Evolutionary conservation across 2,797 vertebrate species (phyloP).

Genomic region (Pseudotriccus pelzelni): DNA sequence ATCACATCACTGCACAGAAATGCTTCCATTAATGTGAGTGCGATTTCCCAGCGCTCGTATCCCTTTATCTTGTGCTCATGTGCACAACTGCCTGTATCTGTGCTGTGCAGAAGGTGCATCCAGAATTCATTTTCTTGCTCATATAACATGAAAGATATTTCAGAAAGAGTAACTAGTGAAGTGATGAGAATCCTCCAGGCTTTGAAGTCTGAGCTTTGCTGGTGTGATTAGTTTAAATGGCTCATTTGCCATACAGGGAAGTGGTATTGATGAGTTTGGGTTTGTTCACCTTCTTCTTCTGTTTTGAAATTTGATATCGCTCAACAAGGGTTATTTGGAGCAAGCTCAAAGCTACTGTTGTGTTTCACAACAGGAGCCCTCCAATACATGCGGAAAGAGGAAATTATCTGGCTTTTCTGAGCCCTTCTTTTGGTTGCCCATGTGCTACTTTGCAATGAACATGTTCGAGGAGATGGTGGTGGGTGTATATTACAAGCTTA

Average conservation of each 20-base stretch:
- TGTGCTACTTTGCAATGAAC: not conserved
- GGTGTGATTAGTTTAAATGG: slow-evolving; percentile 2
- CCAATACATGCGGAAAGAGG: not conserved
- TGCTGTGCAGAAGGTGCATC: not conserved
- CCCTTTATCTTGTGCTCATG: not conserved
- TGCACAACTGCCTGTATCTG: slow-evolving; percentile 29
- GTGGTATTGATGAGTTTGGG: not conserved
- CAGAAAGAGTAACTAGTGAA: slow-evolving; percentile 5
- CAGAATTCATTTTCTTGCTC: slow-evolving; percentile 33
- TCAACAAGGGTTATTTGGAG: not conserved
- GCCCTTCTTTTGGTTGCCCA: not conserved
- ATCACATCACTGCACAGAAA: not conserved
- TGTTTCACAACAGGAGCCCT: slow-evolving; percentile 6
- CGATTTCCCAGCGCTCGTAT: not conserved
- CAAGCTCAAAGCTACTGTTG: slow-evolving; percentile 2
- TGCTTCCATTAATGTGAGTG: not conserved
- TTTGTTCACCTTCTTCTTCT: not conserved
- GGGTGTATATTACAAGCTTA: not conserved
- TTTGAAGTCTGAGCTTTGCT: slow-evolving; percentile 36
- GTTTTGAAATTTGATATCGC: not conserved
- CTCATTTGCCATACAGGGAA: not conserved
- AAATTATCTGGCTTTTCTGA: slow-evolving; percentile 37
- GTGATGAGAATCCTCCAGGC: slow-evolving; percentile 25
- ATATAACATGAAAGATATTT: slow-evolving; percentile 21
- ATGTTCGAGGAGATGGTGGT: not conserved